These are phyloP conservation scores for Ctenicera cuprea DNA, from an alignment of 2,888 invertebrate species.

Conservation along the genomic window DNA sequence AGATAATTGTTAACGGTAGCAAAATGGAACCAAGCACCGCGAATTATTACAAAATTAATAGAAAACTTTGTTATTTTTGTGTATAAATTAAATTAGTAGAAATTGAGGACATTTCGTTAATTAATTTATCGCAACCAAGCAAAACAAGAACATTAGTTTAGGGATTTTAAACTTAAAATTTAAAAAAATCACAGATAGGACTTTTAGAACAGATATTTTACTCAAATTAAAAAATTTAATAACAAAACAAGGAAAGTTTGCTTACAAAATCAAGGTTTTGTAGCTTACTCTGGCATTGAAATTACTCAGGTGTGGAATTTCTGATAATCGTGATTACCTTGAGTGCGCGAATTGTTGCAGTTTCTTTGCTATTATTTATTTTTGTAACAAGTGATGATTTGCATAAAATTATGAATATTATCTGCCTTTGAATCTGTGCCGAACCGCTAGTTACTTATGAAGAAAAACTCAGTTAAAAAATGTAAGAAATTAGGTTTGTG, in stretches of 20 bases:
- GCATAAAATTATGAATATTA: background rate
- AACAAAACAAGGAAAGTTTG: background rate
- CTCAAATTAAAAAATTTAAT: background rate
- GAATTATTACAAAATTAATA: slow-evolving; percentile 21
- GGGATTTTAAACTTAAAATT: too few relatives aligned
- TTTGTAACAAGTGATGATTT: background rate
- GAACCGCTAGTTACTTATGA: background rate
- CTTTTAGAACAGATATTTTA: too few relatives aligned
- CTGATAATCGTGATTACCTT: slow-evolving; percentile 12
- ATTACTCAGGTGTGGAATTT: slow-evolving; percentile 30
- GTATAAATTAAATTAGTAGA: too few relatives aligned
- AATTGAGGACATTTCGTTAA: too few relatives aligned
- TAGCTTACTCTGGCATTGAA: slow-evolving; percentile 33
- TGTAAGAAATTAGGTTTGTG: too few relatives aligned
- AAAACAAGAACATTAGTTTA: too few relatives aligned
- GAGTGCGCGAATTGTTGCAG: slow-evolving; percentile 4
- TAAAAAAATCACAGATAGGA: too few relatives aligned
- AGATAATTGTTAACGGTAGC: slow-evolving; percentile 15
- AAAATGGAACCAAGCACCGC: slow-evolving; percentile 7
- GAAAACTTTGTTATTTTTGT: background rate
- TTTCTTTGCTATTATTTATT: background rate
- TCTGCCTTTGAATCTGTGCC: background rate
- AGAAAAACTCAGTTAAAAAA: too few relatives aligned
- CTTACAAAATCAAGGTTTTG: slow-evolving; percentile 19
- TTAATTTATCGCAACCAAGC: too few relatives aligned